Base-by-base conservation (phyloP, 2,888 invertebrate species). In the Ichneumon xanthorius region DNA sequence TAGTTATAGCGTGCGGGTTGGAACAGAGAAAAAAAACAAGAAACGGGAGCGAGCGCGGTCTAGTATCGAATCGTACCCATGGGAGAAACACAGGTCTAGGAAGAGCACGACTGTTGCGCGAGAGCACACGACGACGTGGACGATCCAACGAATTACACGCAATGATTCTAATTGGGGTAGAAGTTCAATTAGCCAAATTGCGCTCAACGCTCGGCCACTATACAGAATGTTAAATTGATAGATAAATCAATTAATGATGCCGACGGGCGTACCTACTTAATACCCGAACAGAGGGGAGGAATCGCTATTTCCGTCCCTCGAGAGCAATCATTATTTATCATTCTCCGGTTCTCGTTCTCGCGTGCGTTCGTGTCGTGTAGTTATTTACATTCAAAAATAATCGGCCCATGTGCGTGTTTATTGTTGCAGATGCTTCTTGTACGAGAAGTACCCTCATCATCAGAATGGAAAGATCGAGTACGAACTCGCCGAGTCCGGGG, bases 401-500 rank as follows among this genome's bases (percentile, higher is more conserved):
- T 30, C 40, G 40, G 4, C 22, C 61, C 3, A 37, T 2, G 45
- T 53, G 19, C 14, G 40, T 70, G 40, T 50, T 73, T 82, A 63
- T 58, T 37, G 81, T 93, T 93, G 5, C 94, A 96, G 96, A 89
- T 98, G 98, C 90, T 98, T 98, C 94, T 96, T 98, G 85, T 97
- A 97, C 94, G 96, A 96, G 90, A 94, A 94, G 88, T 94, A 90
- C 88, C 90, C 84, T 81, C 94, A 94, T 77, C 94, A 94, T 79
- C 92, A 91, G 53, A 91, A 91, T 16, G 94, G 93, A 4, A 94
- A 94, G 85, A 95, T 95, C 87, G 95, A 95, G 1, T 97, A 97
- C 92, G 95, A 95, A 86, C 95, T 97, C 0, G 97, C 97, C 0
- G 97, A 97, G 92, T 97, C 97, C 0, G 97, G 96, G 0, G 97